These are phyloP conservation scores for Elymnias hypermnestra DNA, from an alignment of 1,140 invertebrate genomes.

Conservation along the genomic window DNA sequence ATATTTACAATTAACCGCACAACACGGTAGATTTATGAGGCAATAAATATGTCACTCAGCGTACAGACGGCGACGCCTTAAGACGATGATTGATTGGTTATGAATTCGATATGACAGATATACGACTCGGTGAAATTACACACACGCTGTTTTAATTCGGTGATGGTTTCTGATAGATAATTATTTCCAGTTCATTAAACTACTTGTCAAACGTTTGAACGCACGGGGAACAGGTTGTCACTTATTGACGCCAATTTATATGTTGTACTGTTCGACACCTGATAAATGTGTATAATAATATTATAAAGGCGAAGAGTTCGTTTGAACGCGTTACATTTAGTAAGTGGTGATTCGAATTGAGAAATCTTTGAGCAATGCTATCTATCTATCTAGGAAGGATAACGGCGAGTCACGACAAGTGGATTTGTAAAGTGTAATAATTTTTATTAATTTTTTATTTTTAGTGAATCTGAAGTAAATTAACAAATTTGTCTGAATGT, in stretches of 20 bases:
- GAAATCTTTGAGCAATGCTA: too few species aligned
- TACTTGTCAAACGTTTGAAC: not conserved
- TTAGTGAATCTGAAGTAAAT: too few species aligned
- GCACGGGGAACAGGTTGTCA: too few species aligned
- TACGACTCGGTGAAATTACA: not conserved
- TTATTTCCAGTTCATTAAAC: not conserved
- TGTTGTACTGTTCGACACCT: not conserved
- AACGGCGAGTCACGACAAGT: too few species aligned
- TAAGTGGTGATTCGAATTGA: too few species aligned
- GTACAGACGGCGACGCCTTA: constrained; percentile 1
- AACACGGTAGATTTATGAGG: constrained; percentile 41
- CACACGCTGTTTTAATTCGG: not conserved
- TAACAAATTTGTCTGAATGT: too few species aligned
- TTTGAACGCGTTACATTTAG: too few species aligned
- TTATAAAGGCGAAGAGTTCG: too few species aligned
- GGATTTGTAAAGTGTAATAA: too few species aligned
- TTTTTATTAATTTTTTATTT: too few species aligned
- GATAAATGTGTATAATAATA: too few species aligned
- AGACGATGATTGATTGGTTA: constrained; percentile 5
- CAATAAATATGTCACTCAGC: constrained; percentile 48
- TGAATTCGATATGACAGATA: constrained; percentile 4
- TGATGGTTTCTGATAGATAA: not conserved
- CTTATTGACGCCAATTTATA: not conserved
- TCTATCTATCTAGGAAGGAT: too few species aligned
- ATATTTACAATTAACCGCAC: constrained; percentile 45